phyloP scores from a whole-genome alignment of 2,888 invertebrate genomes.

The Ischnus inquisitorius region DNA sequence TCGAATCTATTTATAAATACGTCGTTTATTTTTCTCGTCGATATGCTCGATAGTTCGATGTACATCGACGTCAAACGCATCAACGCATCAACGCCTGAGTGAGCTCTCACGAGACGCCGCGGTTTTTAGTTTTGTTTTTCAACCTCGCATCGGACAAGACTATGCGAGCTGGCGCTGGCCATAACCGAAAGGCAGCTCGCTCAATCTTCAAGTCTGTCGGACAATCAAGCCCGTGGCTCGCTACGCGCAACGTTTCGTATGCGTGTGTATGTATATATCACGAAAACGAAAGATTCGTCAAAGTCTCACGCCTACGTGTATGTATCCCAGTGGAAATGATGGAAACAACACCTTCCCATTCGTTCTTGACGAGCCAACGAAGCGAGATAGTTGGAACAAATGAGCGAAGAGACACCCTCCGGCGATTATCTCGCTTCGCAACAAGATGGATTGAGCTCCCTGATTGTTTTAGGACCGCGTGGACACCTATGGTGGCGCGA shows the following conservation, averaged over 20 bases:
- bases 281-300: constrained; percentile 74
- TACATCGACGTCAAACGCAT: constrained; percentile 20
- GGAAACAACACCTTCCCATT: constrained; percentile 64
- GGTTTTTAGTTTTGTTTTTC: constrained; percentile 38
- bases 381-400: constrained; percentile 49
- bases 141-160: constrained; percentile 8
- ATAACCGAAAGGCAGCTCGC: constrained; percentile 48
- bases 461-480: constrained; percentile 73
- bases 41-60: constrained; percentile 38
- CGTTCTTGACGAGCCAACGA: constrained; percentile 56
- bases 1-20: constrained; percentile 43
- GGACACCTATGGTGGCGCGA: constrained; percentile 70
- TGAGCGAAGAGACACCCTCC: constrained; percentile 43
- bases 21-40: constrained; percentile 42
- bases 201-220: constrained; percentile 49
- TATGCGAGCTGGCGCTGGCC: constrained; percentile 11
- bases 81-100: constrained; percentile 32
- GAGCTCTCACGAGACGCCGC: constrained; percentile 20
- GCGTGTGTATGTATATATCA: neutral
- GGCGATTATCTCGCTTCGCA: constrained; percentile 61
- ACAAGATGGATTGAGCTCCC: constrained; percentile 74
- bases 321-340: constrained; percentile 49
- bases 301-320: constrained; percentile 71
- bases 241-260: neutral
- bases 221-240: constrained; percentile 38